Evolutionary conservation across 53 echinoderm and acorn worm species (phyloP).

Genomic region (Temnopleurus reevesii): DNA sequence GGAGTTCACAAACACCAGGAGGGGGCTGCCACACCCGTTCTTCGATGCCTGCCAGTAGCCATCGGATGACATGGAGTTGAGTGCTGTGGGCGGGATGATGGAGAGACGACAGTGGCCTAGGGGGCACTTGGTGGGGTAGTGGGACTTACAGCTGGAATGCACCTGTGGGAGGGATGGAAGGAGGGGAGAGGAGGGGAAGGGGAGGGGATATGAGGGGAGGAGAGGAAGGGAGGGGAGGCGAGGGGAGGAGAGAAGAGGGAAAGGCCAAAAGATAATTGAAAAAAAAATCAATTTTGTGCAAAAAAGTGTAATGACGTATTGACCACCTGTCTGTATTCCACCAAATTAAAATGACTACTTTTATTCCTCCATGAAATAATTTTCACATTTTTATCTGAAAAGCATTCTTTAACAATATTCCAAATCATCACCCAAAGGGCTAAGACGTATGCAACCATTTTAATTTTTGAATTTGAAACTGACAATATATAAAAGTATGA

Average conservation of each 20-base stretch:
- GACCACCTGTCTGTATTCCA: too few species aligned
- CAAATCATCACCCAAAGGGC: too few species aligned
- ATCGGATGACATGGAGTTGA: constrained; percentile 94
- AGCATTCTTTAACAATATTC: too few species aligned
- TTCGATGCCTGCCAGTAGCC: constrained; percentile 98
- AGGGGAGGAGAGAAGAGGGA: neutral
- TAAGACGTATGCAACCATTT: too few species aligned
- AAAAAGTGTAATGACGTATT: too few species aligned
- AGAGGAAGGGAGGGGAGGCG: neutral
- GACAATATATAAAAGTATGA: too few species aligned
- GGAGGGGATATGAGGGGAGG: neutral
- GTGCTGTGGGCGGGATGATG: constrained; percentile 91
- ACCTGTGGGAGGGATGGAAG: constrained; percentile 60
- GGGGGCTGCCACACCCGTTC: constrained; percentile 92
- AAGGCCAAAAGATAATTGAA: neutral
- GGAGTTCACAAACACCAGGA: constrained; percentile 98
- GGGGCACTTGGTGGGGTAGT: constrained; percentile 91
- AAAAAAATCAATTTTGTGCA: too few species aligned
- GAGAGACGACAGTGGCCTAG: constrained; percentile 94
- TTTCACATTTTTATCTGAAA: too few species aligned
- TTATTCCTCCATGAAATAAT: too few species aligned
- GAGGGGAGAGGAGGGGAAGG: neutral
- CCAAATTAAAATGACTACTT: too few species aligned
- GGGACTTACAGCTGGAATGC: constrained; percentile 83
- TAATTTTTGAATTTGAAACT: too few species aligned